Conservation (phyloP, 2,888 invertebrate genomes). For the Cyclophora albipunctata region DNA sequence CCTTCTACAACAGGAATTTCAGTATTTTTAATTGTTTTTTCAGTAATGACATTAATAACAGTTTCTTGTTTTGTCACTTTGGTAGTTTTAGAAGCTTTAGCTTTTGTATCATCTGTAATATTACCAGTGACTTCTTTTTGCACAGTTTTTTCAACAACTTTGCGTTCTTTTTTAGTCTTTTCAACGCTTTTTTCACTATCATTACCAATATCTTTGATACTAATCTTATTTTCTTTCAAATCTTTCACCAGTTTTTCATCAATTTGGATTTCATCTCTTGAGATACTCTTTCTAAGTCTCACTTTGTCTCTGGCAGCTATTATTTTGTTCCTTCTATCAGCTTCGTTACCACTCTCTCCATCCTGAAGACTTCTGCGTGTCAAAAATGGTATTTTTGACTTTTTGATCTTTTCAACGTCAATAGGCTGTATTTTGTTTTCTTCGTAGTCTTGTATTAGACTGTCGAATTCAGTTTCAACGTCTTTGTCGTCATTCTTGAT, state of each 20-base stretch:
- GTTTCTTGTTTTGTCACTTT: no score
- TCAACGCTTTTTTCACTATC: no score
- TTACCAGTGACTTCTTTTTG: not conserved
- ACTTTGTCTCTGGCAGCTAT: conserved; percentile 16
- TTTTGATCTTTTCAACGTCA: conserved; percentile 29
- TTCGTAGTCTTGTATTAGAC: conserved; percentile 59
- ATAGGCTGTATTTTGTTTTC: conserved; percentile 34
- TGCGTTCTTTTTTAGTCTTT: not conserved
- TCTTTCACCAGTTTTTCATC: not conserved
- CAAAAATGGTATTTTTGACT: conserved; percentile 48
- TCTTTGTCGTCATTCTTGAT: conserved; percentile 17
- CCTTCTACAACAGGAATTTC: no score
- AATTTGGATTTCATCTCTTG: conserved; percentile 8
- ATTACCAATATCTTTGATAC: no score
- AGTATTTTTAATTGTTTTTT: no score
- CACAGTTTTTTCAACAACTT: not conserved
- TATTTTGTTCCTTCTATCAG: conserved; percentile 19
- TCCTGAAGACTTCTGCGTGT: conserved; percentile 43
- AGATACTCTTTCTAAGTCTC: conserved; percentile 13
- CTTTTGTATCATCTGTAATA: no score
- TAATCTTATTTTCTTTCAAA: no score
- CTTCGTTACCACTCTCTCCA: conserved; percentile 3
- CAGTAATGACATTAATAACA: no score
- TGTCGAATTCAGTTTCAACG: conserved; percentile 54
- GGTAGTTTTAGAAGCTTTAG: no score